Conservation (phyloP, 2,888 invertebrate genomes). For the Imbricaverruca yamaguchii region DNA sequence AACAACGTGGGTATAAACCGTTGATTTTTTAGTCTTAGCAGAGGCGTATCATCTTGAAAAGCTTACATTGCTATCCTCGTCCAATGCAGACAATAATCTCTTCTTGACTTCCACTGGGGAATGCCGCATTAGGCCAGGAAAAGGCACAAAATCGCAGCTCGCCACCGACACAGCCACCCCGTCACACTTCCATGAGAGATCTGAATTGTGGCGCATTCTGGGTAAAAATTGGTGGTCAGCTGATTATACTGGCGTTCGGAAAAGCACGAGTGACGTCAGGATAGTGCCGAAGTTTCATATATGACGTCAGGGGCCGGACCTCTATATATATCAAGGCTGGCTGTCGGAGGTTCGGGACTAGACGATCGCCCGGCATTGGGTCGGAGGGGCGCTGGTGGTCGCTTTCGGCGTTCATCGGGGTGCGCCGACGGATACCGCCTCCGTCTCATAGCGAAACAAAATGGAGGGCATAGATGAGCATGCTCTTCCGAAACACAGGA, state of each 20-base stretch:
- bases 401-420: not conserved
- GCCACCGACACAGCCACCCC: slow-evolving; percentile 15
- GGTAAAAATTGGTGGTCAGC: slow-evolving; percentile 20
- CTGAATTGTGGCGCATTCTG: slow-evolving; percentile 14
- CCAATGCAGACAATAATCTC: slow-evolving; percentile 27
- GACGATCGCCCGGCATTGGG: not conserved
- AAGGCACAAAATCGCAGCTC: slow-evolving; percentile 21
- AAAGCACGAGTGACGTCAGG: not conserved
- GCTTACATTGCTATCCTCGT: slow-evolving; percentile 30
- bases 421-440: not conserved
- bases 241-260: not conserved
- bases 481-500: too few relatives aligned
- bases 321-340: slow-evolving; percentile 7
- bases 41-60: not conserved
- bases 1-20: slow-evolving; percentile 7
- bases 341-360: not conserved
- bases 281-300: not conserved
- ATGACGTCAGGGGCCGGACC: not conserved
- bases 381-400: not conserved
- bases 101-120: slow-evolving; percentile 23
- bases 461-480: not conserved
- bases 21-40: not conserved
- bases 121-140: slow-evolving; percentile 22
- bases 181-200: slow-evolving; percentile 15
- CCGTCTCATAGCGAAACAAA: not conserved